Conservation (phyloP, 2,797 vertebrate species). For the Moxostoma hubbsi region DNA sequence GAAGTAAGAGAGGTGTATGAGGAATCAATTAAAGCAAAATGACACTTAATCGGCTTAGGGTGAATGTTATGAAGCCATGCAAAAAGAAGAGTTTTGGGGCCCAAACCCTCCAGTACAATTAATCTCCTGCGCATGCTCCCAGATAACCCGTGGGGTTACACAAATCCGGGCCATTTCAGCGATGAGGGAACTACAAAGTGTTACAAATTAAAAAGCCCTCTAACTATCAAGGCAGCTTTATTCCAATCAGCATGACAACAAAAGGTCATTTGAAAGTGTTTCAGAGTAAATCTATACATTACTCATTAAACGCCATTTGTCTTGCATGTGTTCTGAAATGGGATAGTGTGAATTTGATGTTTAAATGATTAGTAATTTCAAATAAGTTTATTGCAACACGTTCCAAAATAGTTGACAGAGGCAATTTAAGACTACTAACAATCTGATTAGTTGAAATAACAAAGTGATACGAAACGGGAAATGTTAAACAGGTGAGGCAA, state of each 20-base stretch:
- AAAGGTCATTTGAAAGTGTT: constrained; percentile 15
- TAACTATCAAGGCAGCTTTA: constrained; percentile 49
- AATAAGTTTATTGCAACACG: too few relatives aligned
- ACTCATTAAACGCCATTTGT: neutral
- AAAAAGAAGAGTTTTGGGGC: constrained; percentile 52
- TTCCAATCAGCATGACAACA: constrained; percentile 11
- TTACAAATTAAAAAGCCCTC: constrained; percentile 28
- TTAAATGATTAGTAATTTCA: too few relatives aligned
- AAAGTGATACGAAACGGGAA: too few relatives aligned
- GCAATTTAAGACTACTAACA: too few relatives aligned
- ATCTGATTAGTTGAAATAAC: too few relatives aligned
- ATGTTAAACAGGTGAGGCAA: too few relatives aligned
- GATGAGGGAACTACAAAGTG: constrained; percentile 25
- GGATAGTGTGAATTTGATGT: too few relatives aligned
- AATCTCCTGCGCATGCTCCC: constrained; percentile 46
- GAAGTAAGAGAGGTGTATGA: constrained; percentile 32
- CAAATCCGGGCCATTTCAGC: constrained; percentile 38
- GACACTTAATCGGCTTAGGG: constrained; percentile 58
- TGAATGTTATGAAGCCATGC: constrained; percentile 46
- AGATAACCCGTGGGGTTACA: constrained; percentile 38
- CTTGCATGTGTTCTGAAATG: neutral
- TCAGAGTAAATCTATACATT: constrained; percentile 4
- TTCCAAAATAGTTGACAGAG: too few relatives aligned
- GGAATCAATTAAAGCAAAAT: constrained; percentile 55
- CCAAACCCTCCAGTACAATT: constrained; percentile 34